A percentile compares a stretch with the other conserved stretches of the same genome.
Evolutionary conservation across 2,113 vertebrate species (phyloP).

Genomic region (Laterallus jamaicensis): DNA sequence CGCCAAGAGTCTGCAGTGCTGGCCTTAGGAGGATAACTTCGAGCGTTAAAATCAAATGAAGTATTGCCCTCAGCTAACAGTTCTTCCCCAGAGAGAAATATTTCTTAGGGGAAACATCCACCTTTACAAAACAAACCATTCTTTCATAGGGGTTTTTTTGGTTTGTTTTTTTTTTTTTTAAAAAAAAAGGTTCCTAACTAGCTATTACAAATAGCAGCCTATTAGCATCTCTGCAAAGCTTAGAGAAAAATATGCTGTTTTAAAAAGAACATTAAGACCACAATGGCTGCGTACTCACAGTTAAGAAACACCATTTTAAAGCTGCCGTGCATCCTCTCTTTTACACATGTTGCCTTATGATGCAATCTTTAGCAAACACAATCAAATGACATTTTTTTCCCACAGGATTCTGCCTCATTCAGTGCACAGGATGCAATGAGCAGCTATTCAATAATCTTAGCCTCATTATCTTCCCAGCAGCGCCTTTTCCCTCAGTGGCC

Average conservation of each 20-base stretch:
- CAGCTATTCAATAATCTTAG: neutral
- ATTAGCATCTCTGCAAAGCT: neutral
- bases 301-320: neutral
- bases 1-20: neutral
- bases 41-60: constrained; percentile 16
- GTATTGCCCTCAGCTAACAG: neutral
- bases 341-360: neutral
- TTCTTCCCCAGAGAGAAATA: neutral
- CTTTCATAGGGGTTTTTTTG: neutral
- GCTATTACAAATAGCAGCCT: constrained; percentile 5
- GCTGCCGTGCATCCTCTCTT: neutral
- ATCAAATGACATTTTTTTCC: neutral
- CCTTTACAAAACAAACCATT: neutral
- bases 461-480: neutral
- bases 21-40: neutral
- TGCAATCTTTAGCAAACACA: neutral
- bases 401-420: neutral
- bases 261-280: neutral
- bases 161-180: neutral
- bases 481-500: neutral
- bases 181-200: neutral
- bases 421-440: neutral
- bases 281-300: neutral
- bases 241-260: neutral
- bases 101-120: neutral